Conservation (phyloP, 2,888 invertebrate genomes). For the Drosophila antonietae region DNA sequence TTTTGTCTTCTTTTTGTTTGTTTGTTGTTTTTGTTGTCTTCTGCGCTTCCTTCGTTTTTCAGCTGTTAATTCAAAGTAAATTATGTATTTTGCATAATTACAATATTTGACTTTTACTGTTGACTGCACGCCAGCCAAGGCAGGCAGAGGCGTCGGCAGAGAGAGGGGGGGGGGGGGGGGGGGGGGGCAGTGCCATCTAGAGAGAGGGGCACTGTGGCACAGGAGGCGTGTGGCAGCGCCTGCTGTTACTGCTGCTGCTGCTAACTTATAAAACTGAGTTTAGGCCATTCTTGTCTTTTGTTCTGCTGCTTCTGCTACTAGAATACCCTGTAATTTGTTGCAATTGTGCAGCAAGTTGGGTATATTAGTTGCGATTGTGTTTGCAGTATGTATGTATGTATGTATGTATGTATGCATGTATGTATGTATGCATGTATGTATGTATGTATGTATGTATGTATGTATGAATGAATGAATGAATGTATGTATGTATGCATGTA, state of each 20-base stretch:
- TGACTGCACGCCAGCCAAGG: constrained; percentile 63
- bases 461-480: no score
- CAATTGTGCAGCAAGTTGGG: not conserved
- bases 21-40: constrained; percentile 7
- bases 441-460: no score
- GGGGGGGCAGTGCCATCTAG: no score
- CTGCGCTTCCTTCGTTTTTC: constrained; percentile 59
- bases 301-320: not conserved
- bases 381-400: no score
- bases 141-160: not conserved
- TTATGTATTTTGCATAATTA: constrained; percentile 79
- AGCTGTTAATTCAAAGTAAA: constrained; percentile 79
- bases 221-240: constrained; percentile 9
- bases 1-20: not conserved
- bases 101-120: constrained; percentile 78
- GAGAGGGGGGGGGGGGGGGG: not conserved
- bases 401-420: no score
- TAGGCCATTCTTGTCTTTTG: not conserved
- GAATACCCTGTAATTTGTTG: not conserved
- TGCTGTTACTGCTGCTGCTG: constrained; percentile 18
- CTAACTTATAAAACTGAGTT: constrained; percentile 12
- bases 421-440: no score
- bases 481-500: no score
- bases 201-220: not conserved
- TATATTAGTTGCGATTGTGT: not conserved